Evolutionary conservation across 2,797 vertebrate genomes (phyloP), one percentile per base, ranked within the genome.

Genomic region (Helicolenus hilgendorfi): DNA sequence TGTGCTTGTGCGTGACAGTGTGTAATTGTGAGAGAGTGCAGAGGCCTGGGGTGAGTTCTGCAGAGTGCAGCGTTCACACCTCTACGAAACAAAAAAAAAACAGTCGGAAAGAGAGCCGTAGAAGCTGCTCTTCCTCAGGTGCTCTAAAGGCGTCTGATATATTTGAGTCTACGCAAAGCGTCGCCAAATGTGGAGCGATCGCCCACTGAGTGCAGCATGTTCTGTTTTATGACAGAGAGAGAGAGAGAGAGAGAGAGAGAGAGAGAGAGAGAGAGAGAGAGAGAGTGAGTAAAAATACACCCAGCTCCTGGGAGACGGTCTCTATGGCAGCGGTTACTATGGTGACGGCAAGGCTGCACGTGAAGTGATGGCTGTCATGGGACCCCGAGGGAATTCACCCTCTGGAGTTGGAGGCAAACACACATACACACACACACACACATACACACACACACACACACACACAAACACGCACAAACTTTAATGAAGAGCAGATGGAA

Each of bases 281-380:
- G 72, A 77, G 81, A 72, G 83, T 76, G 70, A 91, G 89, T 93
- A 90, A 92, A 96, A 96, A 97, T 95, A 95, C 87, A 95, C 93
- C 92, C 89, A 22, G 89, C 89, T 94, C 94, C 91, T 91, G 90
- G 91, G 92, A 96, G 88, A 94, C 88, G 49, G 97, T 98, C 96
- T 94, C 96, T 95, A 95, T 96, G 95, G 96, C 93, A 97, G 97
- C 95, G 5, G 94, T 97, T 96, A 92, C 96, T 92, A 92, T 94
- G 92, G 92, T 55, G 92, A 96, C 59, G 79, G 91, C 89, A 74
- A 77, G 94, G 92, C 93, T 93, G 92, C 95, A 96, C 91, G 91
- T 96, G 96, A 95, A 94, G 93, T 81, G 87, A 89, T 93, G 90
- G 89, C 92, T 92, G 92, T 91, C 84, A 90, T 74, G 87, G 91